Percentiles rank a stretch among this genome's conserved stretches.
phyloP scores from a whole-genome alignment of 2,888 invertebrate species.

The Eledone cirrhosa region DNA sequence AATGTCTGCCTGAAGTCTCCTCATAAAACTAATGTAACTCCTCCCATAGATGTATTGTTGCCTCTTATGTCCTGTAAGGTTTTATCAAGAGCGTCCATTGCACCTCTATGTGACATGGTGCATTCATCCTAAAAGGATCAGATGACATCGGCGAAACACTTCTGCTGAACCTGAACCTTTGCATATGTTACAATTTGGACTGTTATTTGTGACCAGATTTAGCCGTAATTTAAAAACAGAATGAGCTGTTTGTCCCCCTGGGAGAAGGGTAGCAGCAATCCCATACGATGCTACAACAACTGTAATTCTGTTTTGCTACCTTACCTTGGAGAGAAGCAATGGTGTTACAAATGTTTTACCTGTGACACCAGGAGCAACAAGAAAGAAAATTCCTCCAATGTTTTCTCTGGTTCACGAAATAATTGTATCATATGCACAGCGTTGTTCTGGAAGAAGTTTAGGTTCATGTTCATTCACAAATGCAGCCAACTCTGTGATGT shows the following conservation, averaged over 20 bases:
- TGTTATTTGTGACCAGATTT: not conserved
- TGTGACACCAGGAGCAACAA: no score
- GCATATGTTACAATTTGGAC: not conserved
- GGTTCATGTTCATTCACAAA: no score
- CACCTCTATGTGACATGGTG: not conserved
- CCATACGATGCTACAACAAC: not conserved
- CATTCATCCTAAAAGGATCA: not conserved
- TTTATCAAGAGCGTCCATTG: not conserved
- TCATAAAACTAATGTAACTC: not conserved
- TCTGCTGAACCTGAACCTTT: not conserved
- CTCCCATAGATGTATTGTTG: not conserved
- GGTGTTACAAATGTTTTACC: no score
- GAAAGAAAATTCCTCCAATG: no score
- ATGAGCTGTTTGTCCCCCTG: not conserved
- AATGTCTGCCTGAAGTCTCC: not conserved
- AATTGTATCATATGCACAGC: no score
- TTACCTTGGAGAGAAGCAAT: no score
- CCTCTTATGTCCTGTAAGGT: not conserved
- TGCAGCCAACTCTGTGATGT: no score
- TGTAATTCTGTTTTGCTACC: not conserved
- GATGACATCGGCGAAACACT: not conserved
- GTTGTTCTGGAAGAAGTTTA: no score
- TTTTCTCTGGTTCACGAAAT: no score
- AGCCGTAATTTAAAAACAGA: no score
- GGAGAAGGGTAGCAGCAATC: not conserved